Evolutionary conservation across 2,797 vertebrate genomes (phyloP).

Genomic region (Mus caroli): DNA sequence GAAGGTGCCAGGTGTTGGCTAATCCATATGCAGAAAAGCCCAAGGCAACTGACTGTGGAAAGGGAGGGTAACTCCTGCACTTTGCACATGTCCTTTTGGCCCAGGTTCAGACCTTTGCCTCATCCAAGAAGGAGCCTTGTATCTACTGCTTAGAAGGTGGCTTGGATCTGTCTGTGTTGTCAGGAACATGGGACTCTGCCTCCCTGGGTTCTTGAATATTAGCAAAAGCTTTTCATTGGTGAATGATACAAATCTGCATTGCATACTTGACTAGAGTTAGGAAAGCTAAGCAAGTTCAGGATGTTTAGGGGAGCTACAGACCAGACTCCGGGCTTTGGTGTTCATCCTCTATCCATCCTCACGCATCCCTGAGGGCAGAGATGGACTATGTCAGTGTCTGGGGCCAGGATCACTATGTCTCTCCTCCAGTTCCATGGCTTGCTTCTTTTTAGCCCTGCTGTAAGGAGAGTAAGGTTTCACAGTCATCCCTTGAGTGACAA

Average conservation of each 20-base stretch:
- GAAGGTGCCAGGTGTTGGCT: neutral
- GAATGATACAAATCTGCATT: slow-evolving; percentile 75
- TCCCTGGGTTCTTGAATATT: slow-evolving; percentile 74
- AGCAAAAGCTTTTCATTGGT: slow-evolving; percentile 84
- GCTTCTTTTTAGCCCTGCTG: neutral
- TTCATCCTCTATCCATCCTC: neutral
- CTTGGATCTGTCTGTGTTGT: slow-evolving; percentile 74
- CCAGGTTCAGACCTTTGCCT: slow-evolving; percentile 24
- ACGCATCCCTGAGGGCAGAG: neutral
- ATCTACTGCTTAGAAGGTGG: slow-evolving; percentile 57
- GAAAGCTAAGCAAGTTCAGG: slow-evolving; percentile 73
- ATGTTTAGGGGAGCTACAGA: slow-evolving; percentile 60
- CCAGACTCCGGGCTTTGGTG: neutral
- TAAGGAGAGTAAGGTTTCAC: neutral
- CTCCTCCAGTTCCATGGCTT: neutral
- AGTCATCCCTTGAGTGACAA: slow-evolving; percentile 5
- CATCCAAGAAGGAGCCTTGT: slow-evolving; percentile 69
- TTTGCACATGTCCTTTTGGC: neutral
- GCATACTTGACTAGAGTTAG: slow-evolving; percentile 69
- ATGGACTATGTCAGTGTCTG: neutral
- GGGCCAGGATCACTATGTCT: neutral
- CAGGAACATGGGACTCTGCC: slow-evolving; percentile 77
- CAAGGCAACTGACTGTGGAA: neutral
- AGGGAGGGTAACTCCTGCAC: neutral
- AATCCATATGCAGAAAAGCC: neutral